Evolutionary conservation across 2,113 vertebrate genomes (phyloP).

Genomic region (Misgurnus mizolepis): DNA sequence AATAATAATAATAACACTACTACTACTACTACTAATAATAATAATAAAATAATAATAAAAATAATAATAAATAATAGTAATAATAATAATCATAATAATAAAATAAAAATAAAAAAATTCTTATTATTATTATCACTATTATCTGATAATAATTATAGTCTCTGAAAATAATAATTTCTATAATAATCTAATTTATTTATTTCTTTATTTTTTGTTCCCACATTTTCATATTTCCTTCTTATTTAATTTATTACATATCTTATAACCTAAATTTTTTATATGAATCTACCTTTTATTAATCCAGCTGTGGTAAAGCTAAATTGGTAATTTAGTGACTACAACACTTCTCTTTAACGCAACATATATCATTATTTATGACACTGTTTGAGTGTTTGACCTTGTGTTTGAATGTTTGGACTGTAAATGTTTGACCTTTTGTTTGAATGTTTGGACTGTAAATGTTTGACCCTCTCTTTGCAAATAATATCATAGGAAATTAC

Average conservation of each 20-base stretch:
- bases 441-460: constrained; percentile 43
- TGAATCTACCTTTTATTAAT: background rate
- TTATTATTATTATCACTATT: no score
- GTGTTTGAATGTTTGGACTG: constrained; percentile 46
- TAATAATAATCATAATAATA: no score
- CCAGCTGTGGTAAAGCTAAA: background rate
- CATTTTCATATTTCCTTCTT: no score
- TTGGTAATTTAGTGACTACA: constrained; percentile 13
- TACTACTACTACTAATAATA: background rate
- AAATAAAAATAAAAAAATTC: no score
- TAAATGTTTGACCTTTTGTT: constrained; percentile 44
- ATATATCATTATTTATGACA: background rate
- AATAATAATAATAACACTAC: background rate
- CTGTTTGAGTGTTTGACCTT: constrained; percentile 31
- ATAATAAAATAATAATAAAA: no score
- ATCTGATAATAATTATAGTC: no score
- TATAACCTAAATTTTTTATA: background rate
- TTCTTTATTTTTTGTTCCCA: no score
- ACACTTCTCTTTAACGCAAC: background rate
- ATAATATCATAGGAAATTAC: constrained; percentile 37
- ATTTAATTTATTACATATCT: no score
- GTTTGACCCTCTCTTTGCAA: constrained; percentile 31
- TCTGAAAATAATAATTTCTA: no score
- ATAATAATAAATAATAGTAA: background rate
- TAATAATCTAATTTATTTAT: no score